Percentiles rank a stretch among this genome's conserved stretches.
These are phyloP conservation scores for Camponotus fellah DNA, from an alignment of 2,888 invertebrate genomes.

Conservation along the genomic window DNA sequence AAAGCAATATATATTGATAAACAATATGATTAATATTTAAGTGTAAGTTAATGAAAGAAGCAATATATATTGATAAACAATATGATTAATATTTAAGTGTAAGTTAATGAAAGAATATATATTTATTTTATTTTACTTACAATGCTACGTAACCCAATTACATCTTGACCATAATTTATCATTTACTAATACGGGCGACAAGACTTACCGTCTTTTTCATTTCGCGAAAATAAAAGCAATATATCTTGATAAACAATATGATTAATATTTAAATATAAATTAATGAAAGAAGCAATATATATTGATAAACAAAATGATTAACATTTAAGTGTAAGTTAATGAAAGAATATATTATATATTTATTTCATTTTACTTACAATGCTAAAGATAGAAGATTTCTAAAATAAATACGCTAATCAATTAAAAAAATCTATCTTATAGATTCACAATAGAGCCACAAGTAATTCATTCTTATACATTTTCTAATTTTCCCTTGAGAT, in stretches of 20 bases:
- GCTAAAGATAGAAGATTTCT: background rate
- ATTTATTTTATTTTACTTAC: too few species aligned
- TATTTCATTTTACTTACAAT: background rate
- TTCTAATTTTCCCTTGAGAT: background rate
- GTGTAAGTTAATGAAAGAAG: background rate
- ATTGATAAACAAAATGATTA: too few species aligned
- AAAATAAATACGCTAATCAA: background rate
- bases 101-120: too few species aligned
- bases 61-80: too few species aligned
- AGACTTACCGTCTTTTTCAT: background rate
- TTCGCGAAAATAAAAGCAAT: constrained; percentile 19
- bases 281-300: background rate
- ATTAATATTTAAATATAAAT: background rate
- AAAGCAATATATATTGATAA: background rate
- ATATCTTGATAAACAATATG: too few species aligned
- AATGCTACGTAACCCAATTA: constrained; percentile 71
- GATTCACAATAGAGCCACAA: background rate
- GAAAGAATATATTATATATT: too few species aligned
- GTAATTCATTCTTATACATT: background rate
- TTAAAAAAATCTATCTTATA: background rate
- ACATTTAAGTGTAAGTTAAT: too few species aligned
- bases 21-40: background rate
- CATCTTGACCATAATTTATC: constrained; percentile 33
- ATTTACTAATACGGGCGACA: constrained; percentile 17
- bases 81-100: too few species aligned